Base-by-base conservation (phyloP, 2,888 invertebrate genomes). In the Aphodius granarius region DNA sequence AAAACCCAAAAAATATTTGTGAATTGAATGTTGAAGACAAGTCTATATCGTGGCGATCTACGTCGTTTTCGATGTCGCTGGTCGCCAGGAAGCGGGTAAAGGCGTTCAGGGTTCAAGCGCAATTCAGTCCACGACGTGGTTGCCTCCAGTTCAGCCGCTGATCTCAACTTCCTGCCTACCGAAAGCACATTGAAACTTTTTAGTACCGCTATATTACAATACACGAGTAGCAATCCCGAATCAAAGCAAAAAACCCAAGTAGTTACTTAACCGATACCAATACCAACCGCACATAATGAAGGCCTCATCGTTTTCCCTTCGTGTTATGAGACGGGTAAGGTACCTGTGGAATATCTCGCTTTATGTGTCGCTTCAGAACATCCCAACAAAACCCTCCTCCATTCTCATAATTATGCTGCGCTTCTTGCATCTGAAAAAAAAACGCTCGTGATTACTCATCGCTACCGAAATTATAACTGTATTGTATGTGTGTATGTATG, bases 281-380 rank as follows among this genome's bases (percentile, higher is more conserved):
- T 64, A 21, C 72, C 18, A 17, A 18, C 19, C 72, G 21, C 16
- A 72, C 80, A 92, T 89, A 84, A 94, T 93, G 94, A 94, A 93
- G 91, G 93, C 93, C 64, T 93, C 93, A 72, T 93, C 93, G 84
- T 93, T 93, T 85, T 93, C 93, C 18, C 90, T 94, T 73, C 92
- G 93, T 81, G 93, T 94, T 83, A 94, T 93, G 93, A 90, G 93
- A 88, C 90, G 93, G 93, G 94, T 93, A 86, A 91, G 93, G 76
- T 77, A 77, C 77, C 76, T 77, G 77, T 77, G 73, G 77, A 73
- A 75, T 75, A 73, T 74, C 64, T 66, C 73, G 73, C 70, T 77
- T 22, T 62, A 71, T 77, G 73, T 76, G 20, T 70, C 19, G 66
- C 66, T 20, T 66, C 19, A 19, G 13, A 15, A 66, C 19, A 66